Percentiles rank a stretch among this genome's conserved stretches.
These are phyloP conservation scores for Drosophila repletoides DNA, from an alignment of 1,140 invertebrate genomes.

Conservation along the genomic window DNA sequence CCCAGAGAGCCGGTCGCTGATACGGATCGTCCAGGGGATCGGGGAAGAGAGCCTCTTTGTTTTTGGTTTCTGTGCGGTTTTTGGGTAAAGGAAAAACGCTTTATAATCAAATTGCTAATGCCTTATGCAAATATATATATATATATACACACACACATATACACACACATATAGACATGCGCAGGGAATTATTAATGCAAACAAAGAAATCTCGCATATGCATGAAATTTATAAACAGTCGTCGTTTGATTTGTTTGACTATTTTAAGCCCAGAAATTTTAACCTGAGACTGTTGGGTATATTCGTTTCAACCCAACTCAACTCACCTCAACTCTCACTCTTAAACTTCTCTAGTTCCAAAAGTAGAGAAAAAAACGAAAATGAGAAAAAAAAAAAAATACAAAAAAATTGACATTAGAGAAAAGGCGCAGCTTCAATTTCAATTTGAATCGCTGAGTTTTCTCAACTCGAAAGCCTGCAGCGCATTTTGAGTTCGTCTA, in stretches of 20 bases:
- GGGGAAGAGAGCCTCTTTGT: slow-evolving; percentile 82
- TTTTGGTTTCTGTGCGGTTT: slow-evolving; percentile 72
- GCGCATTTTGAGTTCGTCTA: slow-evolving; percentile 4
- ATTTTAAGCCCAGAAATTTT: slow-evolving; percentile 45
- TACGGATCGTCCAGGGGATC: slow-evolving; percentile 90
- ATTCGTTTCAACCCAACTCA: too few species aligned
- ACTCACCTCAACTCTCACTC: not conserved
- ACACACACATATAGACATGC: not conserved
- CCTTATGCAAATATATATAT: slow-evolving; percentile 56
- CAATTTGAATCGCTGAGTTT: too few species aligned
- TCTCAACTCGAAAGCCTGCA: not conserved
- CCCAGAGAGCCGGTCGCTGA: slow-evolving; percentile 91
- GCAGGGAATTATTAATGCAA: slow-evolving; percentile 57
- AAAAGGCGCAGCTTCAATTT: too few species aligned
- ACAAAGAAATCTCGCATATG: slow-evolving; percentile 76
- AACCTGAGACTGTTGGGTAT: not conserved
- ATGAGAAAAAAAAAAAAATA: too few species aligned
- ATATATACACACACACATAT: slow-evolving; percentile 32
- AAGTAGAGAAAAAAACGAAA: too few species aligned
- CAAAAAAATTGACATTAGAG: too few species aligned
- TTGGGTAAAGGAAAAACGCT: slow-evolving; percentile 33
- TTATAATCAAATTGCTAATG: slow-evolving; percentile 62
- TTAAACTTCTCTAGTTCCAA: not conserved
- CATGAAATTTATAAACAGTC: slow-evolving; percentile 73
- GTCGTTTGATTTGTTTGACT: slow-evolving; percentile 24